Base-by-base conservation (phyloP, 2,888 invertebrate genomes). In the Clivina fossor region DNA sequence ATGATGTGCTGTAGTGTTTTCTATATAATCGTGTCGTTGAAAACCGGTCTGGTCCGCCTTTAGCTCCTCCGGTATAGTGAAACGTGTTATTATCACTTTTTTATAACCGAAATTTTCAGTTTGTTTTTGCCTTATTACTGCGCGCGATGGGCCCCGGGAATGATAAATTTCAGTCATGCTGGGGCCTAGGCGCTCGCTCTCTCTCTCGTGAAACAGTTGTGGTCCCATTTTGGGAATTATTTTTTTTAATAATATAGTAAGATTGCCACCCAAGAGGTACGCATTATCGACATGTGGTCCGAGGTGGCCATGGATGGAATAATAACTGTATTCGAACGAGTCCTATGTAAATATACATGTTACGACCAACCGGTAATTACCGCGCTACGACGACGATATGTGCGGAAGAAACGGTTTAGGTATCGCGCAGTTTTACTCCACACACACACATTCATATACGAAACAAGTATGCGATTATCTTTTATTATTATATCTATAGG, bases 81-180 rank as follows among this genome's bases (percentile, higher is more conserved):
- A 61, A 61, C 64, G 59, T 64, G 58, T 64, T 58, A 64, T 64
- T 64, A 64, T 55, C 57, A 55, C 55, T 53, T 64, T 64, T 62
- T 61, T 64, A 62, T 61, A 60, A 58, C 62, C 60, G 61, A 61
- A 63, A 60, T 61, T 63, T 56, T 49, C 30, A 28, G 49, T 50
- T 46, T 50, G 55, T 47, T 55, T 55, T 55, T 55, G 30, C 30
- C 40, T 55, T 37, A 44, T 53, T 53, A 53, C 35, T 20, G 26
- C 11, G 15, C 22, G 11, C 9, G 7, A 15, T 22, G 5, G 18
- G 38, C 38, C 7, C n/a, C 16, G 28, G 18, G 40, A 47, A 55
- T 55, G 55, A 55, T 55, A 55, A 55, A 55, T 55, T 54, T 53
- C 43, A 26, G 46, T 46, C 24, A 24, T 32, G 51, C 24, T 40